Conservation (phyloP, 1,140 invertebrate genomes). For the Philotrypesis tridentata region DNA sequence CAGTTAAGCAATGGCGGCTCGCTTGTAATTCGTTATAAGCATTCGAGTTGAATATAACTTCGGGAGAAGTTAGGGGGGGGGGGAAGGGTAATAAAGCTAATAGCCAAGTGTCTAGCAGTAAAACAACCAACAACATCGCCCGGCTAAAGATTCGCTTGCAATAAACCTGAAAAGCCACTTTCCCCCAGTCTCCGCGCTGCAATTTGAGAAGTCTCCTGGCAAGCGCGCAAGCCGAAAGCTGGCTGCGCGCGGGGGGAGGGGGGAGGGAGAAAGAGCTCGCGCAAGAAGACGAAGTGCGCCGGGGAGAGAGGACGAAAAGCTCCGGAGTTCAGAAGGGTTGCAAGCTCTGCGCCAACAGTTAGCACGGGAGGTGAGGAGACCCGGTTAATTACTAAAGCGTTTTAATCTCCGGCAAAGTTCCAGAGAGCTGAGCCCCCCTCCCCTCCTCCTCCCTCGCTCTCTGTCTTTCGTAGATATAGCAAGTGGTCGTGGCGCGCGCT, state of each 20-base stretch:
- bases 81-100: conserved; percentile 54
- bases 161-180: neutral
- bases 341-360: conserved; percentile 61
- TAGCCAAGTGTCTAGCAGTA: too few relatives aligned
- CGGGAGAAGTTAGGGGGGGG: too few relatives aligned
- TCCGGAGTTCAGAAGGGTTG: neutral
- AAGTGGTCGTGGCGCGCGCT: conserved; percentile 53
- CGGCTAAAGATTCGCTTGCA: conserved; percentile 12
- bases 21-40: too few relatives aligned
- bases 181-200: neutral
- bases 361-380: conserved; percentile 66
- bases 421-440: conserved; percentile 56
- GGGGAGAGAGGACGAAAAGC: conserved; percentile 29
- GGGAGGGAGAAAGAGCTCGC: neutral
- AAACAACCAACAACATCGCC: conserved; percentile 32
- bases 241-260: too few relatives aligned
- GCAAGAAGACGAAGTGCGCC: conserved; percentile 22
- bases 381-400: conserved; percentile 72
- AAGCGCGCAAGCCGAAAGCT: neutral
- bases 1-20: too few relatives aligned
- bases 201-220: neutral
- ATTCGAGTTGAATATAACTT: too few relatives aligned
- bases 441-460: conserved; percentile 34
- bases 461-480: conserved; percentile 38
- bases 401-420: conserved; percentile 74